phyloP scores from a whole-genome alignment of 1,140 invertebrate genomes.

The Penaeus vannamei region DNA sequence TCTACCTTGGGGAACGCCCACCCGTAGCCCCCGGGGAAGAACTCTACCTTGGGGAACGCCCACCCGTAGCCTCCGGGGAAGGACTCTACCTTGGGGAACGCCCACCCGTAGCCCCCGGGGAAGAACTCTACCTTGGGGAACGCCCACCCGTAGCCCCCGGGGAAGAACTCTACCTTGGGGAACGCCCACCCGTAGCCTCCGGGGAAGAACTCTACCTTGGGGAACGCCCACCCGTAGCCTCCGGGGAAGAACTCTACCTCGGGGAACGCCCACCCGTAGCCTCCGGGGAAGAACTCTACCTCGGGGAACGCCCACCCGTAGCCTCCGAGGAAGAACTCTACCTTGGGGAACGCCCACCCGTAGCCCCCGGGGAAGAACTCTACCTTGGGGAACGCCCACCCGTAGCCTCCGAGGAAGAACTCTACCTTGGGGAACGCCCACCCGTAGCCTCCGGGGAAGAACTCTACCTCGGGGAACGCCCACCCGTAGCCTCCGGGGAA shows the following conservation, averaged over 20 bases:
- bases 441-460: conserved; percentile 66
- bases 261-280: conserved; percentile 67
- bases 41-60: conserved; percentile 59
- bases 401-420: conserved; percentile 67
- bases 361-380: conserved; percentile 67
- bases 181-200: conserved; percentile 67
- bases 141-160: conserved; percentile 66
- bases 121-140: conserved; percentile 63
- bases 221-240: conserved; percentile 66
- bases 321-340: conserved; percentile 65
- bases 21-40: conserved; percentile 67
- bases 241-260: conserved; percentile 66
- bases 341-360: conserved; percentile 60
- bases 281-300: conserved; percentile 65
- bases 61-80: conserved; percentile 67
- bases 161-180: conserved; percentile 60
- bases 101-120: conserved; percentile 67
- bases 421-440: conserved; percentile 62
- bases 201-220: conserved; percentile 61
- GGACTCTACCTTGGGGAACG: conserved; percentile 57
- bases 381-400: conserved; percentile 60
- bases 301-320: conserved; percentile 67
- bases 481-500: conserved; percentile 67
- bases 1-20: conserved; percentile 62
- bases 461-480: conserved; percentile 64